Percentiles rank a stretch among this genome's conserved stretches.
Evolutionary conservation across 1,140 invertebrate genomes (phyloP).

Genomic region (Heliconius melpomene): DNA sequence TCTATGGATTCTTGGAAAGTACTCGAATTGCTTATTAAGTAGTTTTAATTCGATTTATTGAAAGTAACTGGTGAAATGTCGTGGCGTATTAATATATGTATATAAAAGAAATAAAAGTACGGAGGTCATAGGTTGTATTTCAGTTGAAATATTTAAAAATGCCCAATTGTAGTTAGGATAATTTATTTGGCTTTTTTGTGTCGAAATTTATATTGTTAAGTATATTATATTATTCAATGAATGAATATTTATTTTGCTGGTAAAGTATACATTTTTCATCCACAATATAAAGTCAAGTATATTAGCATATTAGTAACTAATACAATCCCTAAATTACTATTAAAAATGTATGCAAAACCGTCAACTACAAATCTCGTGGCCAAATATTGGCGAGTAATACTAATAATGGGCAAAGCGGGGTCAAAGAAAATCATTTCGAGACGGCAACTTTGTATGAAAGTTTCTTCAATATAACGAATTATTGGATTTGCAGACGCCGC

Average conservation of each 20-base stretch:
- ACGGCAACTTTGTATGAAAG: constrained; percentile 68
- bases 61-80: background rate
- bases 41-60: background rate
- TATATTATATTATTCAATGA: too few species aligned
- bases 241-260: too few species aligned
- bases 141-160: too few species aligned
- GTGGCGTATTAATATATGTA: background rate
- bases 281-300: too few species aligned
- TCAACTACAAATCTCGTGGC: constrained; percentile 42
- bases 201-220: too few species aligned
- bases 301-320: too few species aligned
- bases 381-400: constrained; percentile 65
- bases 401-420: constrained; percentile 65
- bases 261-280: too few species aligned
- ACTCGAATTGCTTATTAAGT: background rate
- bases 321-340: too few species aligned
- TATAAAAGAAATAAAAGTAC: background rate
- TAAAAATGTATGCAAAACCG: background rate
- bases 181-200: too few species aligned
- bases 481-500: constrained; percentile 72
- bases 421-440: constrained; percentile 74
- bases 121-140: too few species aligned
- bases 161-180: too few species aligned
- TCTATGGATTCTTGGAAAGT: background rate
- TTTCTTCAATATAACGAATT: constrained; percentile 78